Evolutionary conservation across 2,888 invertebrate genomes (phyloP), one percentile per base, ranked within the genome.

Genomic region (Parascotia fuliginaria): DNA sequence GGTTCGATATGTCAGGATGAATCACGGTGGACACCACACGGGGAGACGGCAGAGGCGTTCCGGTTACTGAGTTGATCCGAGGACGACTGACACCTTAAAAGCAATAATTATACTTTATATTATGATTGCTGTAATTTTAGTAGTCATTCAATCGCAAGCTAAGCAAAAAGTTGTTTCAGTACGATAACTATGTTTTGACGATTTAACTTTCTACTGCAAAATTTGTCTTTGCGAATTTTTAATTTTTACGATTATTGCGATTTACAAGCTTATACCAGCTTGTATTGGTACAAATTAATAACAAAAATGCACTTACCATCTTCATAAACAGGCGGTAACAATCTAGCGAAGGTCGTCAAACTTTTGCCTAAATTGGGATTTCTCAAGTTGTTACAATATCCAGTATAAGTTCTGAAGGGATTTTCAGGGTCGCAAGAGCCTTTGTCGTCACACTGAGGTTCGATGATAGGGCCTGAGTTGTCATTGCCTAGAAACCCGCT

Each of bases 1-100:
- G 92, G 78, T 98, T 97, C 24, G 97, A 97, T 51, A 98, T 97
- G 74, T 98, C 98, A 0, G 97, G 97, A 82, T 98, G 98, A 39
- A 98, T 96, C 0, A 95, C 94, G 0, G 97, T 96, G 0, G 98
- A 98, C 28, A 98, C 94, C 0, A 95, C 92, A 31, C 98, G 93
- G 0, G 98, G 97, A 16, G 97, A 97, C 0, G 98, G 98, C 13
- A 98, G 87, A 0, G 94, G 94, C 0, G 91, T 88, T 2, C 98
- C 98, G 0, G 96, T 96, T 0, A 96, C 94, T 0, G 97, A 95
- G 15, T 94, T 94, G 1, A 93, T 80, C 42, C 97, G 93, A 0
- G 98, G 97, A 14, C 95, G 94, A 4, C 97, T 97, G 14, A 98
- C 95, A 48, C 96, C 95, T 95, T 73, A 1, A 28, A 16, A 15